Evolutionary conservation across 64 coral and sea anemone genomes (phyloP), one percentile per base, ranked within the genome.

Genomic region (Pocillopora damicornis): DNA sequence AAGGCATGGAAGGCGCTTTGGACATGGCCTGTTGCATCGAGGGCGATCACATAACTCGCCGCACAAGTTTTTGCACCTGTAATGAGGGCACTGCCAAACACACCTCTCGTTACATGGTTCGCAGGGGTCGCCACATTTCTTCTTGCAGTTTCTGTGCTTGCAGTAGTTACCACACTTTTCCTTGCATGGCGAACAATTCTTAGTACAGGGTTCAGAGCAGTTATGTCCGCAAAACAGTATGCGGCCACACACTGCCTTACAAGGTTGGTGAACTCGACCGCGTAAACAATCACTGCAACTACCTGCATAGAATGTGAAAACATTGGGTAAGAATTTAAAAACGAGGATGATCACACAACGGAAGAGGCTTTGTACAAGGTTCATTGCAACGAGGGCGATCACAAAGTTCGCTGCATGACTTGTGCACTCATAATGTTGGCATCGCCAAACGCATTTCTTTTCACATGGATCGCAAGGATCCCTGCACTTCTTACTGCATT

Each of bases 51-150:
- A 93, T 0, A 78, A 36, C 59, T 89, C 74, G 1, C 87, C 22
- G n/a, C 91, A 93, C 5, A 59, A 30, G 11, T 85, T 93, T 4
- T 5, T 78, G 25, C 91, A 93, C 59, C 83, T 93, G 9, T 63
- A 61, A 71, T 93, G 91, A 20, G 7, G 5, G 71, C 91, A 93
- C 2, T 45, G 76, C 91, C 91, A 93, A 60, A 35, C 59, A 74
- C 91, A 93, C 6, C 0, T 16, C 22, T 85, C 26, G 2, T 0
- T 36, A 60, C 91, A 93, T 12, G 59, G 79, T 2, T 61, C 60
- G 51, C 87, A 93, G 17, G 73, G 71, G 15, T 93, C 91, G 2
- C 79, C 91, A 71, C 91, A 93, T 60, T 93, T 84, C 22, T 67
- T 89, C 6, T 15, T 16, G 20, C 91, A 93, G 57, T 76, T 74